Percentiles rank a stretch among this genome's conserved stretches.
Conservation (phyloP, 2,113 vertebrate species). For the Myodes glareolus region DNA sequence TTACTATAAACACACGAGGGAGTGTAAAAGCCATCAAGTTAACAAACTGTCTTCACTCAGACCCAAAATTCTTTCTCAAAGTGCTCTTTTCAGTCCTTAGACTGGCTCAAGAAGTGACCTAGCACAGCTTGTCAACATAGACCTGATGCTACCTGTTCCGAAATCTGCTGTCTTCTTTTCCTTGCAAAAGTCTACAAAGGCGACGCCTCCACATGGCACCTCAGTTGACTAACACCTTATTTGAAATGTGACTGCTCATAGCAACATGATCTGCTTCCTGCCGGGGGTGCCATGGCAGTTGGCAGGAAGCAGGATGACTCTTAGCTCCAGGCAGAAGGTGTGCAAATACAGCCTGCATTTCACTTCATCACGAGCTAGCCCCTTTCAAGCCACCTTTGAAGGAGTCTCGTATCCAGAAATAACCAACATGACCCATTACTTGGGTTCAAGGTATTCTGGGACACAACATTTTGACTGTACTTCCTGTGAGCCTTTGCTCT, state of each 20-base stretch:
- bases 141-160: neutral
- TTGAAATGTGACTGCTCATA: neutral
- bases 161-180: neutral
- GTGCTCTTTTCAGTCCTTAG: constrained; percentile 64
- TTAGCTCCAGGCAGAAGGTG: neutral
- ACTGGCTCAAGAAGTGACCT: neutral
- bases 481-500: neutral
- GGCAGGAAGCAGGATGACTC: neutral
- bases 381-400: neutral
- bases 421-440: neutral
- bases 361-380: neutral
- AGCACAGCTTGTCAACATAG: constrained; percentile 8
- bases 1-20: constrained; percentile 20
- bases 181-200: neutral
- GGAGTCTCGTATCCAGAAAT: neutral
- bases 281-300: neutral
- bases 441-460: neutral
- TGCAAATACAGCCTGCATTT: neutral
- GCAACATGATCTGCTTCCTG: neutral
- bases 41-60: neutral
- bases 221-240: neutral
- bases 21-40: neutral
- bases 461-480: neutral
- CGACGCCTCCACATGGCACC: neutral
- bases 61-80: constrained; percentile 68